Percentiles rank a stretch among this genome's conserved stretches.
phyloP scores from a whole-genome alignment of 2,797 vertebrate species.

The Gobionotothen gibberifrons region DNA sequence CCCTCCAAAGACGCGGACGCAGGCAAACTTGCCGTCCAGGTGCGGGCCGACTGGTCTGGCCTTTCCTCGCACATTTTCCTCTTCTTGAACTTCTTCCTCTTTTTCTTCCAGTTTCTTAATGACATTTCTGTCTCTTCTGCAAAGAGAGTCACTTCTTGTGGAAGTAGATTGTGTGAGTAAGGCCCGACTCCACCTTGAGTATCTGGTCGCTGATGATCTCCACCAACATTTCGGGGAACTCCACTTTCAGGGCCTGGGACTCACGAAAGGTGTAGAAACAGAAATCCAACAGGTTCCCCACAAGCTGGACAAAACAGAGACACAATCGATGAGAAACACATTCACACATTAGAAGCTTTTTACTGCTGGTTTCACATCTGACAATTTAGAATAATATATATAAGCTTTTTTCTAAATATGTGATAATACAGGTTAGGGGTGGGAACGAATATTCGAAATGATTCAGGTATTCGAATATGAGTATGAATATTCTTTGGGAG shows the following conservation, averaged over 20 bases:
- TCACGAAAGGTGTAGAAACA: slow-evolving; percentile 99
- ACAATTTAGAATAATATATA: background rate
- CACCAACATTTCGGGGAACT: slow-evolving; percentile 99
- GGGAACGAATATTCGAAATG: too few relatives aligned
- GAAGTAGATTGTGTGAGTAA: slow-evolving; percentile 97
- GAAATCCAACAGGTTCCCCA: slow-evolving; percentile 95
- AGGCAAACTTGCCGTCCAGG: slow-evolving; percentile 48
- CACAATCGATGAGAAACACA: slow-evolving; percentile 21
- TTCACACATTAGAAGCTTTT: background rate
- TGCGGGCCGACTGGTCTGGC: slow-evolving; percentile 54
- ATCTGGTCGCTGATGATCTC: slow-evolving; percentile 99
- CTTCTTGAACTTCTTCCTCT: slow-evolving; percentile 31
- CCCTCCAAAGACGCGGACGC: slow-evolving; percentile 45
- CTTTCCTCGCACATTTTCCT: slow-evolving; percentile 39
- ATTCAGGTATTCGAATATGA: too few relatives aligned
- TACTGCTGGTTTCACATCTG: background rate
- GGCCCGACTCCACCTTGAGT: slow-evolving; percentile 99
- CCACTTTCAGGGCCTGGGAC: slow-evolving; percentile 97
- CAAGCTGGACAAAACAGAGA: slow-evolving; percentile 86
- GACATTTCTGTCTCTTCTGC: slow-evolving; percentile 46
- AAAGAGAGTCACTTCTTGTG: slow-evolving; percentile 94
- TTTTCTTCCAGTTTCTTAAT: slow-evolving; percentile 49
- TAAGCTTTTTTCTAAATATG: background rate
- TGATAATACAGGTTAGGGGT: background rate
- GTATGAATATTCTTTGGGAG: too few relatives aligned